Conservation (phyloP, 2,113 vertebrate species). For the Hystrix cristata region DNA sequence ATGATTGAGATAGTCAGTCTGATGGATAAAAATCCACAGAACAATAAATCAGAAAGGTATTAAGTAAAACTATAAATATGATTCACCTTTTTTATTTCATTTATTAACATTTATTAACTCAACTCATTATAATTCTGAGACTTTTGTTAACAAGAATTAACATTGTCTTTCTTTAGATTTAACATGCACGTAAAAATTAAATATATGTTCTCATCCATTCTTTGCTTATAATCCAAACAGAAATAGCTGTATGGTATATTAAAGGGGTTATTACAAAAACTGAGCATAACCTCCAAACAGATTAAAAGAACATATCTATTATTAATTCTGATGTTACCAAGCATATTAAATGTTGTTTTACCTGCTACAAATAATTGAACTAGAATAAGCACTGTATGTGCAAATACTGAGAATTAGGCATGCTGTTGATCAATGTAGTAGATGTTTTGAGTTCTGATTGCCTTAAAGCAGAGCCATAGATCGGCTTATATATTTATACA, state of each 20-base stretch:
- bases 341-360: conserved; percentile 81
- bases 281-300: conserved; percentile 71
- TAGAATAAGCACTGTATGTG: conserved; percentile 67
- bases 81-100: neutral
- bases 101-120: conserved; percentile 8
- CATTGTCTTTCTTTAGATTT: conserved; percentile 40
- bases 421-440: conserved; percentile 72
- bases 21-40: conserved; percentile 9
- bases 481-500: conserved; percentile 33
- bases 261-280: conserved; percentile 63
- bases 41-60: neutral
- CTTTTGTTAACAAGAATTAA: conserved; percentile 37
- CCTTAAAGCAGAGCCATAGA: conserved; percentile 64
- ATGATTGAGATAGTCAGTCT: neutral
- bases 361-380: conserved; percentile 79
- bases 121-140: conserved; percentile 54
- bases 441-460: neutral
- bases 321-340: conserved; percentile 81
- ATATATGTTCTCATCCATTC: conserved; percentile 34
- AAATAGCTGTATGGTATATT: conserved; percentile 47
- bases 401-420: conserved; percentile 62
- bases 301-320: conserved; percentile 77
- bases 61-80: neutral
- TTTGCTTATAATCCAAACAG: conserved; percentile 59
- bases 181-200: conserved; percentile 53